Percentiles rank a stretch among this genome's conserved stretches.
phyloP scores from a whole-genome alignment of 2,797 vertebrate species.

The Mareca strepera region DNA sequence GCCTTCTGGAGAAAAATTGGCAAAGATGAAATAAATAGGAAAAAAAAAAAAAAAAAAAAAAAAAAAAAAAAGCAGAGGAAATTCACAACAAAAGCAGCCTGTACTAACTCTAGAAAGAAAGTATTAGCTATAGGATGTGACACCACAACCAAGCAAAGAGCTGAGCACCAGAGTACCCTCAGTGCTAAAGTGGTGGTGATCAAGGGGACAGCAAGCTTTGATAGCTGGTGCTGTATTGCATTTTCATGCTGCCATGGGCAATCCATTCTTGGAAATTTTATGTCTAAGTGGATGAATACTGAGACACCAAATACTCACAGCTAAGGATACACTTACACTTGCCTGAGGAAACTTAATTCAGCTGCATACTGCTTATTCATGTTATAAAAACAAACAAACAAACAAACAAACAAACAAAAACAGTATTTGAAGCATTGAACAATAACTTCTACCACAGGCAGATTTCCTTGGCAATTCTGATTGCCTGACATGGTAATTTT shows the following conservation, averaged over 20 bases:
- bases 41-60: background rate
- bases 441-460: background rate
- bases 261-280: background rate
- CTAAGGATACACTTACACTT: background rate
- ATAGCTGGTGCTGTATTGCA: background rate
- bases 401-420: background rate
- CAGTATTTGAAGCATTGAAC: background rate
- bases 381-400: background rate
- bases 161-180: background rate
- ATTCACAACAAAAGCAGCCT: background rate
- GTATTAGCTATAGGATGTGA: background rate
- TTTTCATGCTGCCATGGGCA: background rate
- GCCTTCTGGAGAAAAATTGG: background rate
- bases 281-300: background rate
- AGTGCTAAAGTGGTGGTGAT: background rate
- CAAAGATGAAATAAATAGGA: background rate
- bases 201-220: background rate
- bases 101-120: background rate
- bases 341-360: background rate
- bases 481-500: background rate
- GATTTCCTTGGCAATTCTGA: background rate
- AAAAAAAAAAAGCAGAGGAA: background rate
- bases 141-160: fast-evolving
- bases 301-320: background rate
- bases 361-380: background rate